phyloP scores from a whole-genome alignment of 2,888 invertebrate species.

The Caenorhabditis zanzibari region DNA sequence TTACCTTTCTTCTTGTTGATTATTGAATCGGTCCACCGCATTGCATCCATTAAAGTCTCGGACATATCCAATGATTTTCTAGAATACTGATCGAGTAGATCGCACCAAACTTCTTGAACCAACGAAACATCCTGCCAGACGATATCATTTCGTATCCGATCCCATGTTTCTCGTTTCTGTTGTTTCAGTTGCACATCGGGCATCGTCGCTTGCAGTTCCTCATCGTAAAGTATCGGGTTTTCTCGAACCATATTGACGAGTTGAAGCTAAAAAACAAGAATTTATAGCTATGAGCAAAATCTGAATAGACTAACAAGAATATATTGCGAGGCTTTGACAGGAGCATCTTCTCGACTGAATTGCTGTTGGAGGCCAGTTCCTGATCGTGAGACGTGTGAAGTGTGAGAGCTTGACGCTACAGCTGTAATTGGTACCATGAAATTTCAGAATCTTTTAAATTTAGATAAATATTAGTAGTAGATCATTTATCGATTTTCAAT shows the following conservation, averaged over 20 bases:
- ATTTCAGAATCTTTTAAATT: too few relatives aligned
- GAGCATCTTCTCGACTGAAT: slow-evolving; percentile 31
- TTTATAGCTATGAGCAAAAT: not conserved
- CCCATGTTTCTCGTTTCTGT: slow-evolving; percentile 49
- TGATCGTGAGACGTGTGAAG: not conserved
- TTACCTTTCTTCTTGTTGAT: slow-evolving; percentile 25
- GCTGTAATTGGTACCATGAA: slow-evolving; percentile 23
- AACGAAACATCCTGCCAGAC: slow-evolving; percentile 47
- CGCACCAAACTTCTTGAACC: slow-evolving; percentile 43
- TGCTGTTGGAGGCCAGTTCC: slow-evolving; percentile 23
- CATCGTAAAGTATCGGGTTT: slow-evolving; percentile 41
- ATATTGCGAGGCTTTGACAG: slow-evolving; percentile 26
- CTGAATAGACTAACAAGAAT: slow-evolving; percentile 32
- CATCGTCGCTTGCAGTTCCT: slow-evolving; percentile 20
- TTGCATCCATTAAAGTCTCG: slow-evolving; percentile 31
- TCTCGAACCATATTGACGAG: slow-evolving; percentile 47
- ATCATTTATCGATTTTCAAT: slow-evolving; percentile 22
- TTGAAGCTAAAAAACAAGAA: slow-evolving; percentile 31
- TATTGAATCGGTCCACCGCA: slow-evolving; percentile 43
- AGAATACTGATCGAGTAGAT: slow-evolving; percentile 47
- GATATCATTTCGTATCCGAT: slow-evolving; percentile 39
- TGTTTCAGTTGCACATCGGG: slow-evolving; percentile 25
- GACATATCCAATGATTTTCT: slow-evolving; percentile 28
- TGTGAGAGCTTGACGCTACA: slow-evolving; percentile 14
- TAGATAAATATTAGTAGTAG: too few relatives aligned